Base-by-base conservation (phyloP, 2,888 invertebrate species). In the Zonitis immaculata region DNA sequence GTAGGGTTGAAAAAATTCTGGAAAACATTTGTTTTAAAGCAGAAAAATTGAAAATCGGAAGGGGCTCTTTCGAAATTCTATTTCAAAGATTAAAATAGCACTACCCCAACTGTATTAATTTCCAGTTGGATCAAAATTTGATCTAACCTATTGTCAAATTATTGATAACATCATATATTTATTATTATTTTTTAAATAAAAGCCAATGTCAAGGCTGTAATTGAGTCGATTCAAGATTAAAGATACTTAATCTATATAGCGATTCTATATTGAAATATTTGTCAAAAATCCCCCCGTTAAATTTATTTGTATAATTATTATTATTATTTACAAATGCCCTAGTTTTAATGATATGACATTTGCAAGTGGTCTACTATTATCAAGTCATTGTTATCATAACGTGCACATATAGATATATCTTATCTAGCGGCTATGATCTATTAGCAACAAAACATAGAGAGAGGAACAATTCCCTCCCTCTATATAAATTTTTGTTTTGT, bases 391-490 rank as follows among this genome's bases (percentile, higher is more conserved):
- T 66, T 59, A 58, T 60, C 61, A 62, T 57, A 61, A 63, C 66
- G 59, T 70, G 68, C 70, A n/a, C n/a, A n/a, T n/a, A n/a, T n/a
- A n/a, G n/a, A n/a, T n/a, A 72, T 72, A 72, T 74, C 74, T 74
- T 74, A 73, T 74, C 74, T 69, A 64, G 63, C 66, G 62, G 60
- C 56, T 53, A 58, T 48, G 61, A 67, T 66, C 65, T 65, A n/a
- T n/a, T n/a, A 54, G 61, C 50, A 51, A 54, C 53, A 51, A n/a
- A n/a, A n/a, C n/a, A n/a, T n/a, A n/a, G n/a, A n/a, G n/a, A n/a
- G n/a, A n/a, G 54, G 58, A 44, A 43, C 62, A 63, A 67, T 71
- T 67, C 73, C 72, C 72, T 69, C n/a, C n/a, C n/a, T n/a, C n/a
- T n/a, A n/a, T n/a, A n/a, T n/a, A n/a, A n/a, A n/a, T n/a, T n/a